Evolutionary conservation across 1,140 invertebrate genomes (phyloP).

Genomic region (Physella acuta): DNA sequence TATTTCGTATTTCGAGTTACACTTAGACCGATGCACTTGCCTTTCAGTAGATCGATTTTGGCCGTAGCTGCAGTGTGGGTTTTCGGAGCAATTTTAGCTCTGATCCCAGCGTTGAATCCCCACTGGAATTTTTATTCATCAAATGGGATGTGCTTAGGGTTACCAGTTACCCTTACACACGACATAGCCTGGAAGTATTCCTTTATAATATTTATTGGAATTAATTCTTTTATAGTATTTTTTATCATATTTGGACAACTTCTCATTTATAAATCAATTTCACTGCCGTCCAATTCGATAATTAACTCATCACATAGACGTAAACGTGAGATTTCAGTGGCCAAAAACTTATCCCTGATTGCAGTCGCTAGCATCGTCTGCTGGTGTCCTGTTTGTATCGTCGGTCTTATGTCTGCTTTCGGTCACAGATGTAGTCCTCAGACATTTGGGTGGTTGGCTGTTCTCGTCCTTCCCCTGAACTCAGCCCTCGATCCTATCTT

Average conservation of each 20-base stretch:
- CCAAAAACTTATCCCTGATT: too few species aligned
- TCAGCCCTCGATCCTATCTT: constrained; percentile 37
- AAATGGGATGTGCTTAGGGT: too few species aligned
- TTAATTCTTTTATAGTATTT: constrained; percentile 34
- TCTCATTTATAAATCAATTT: neutral
- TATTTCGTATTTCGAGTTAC: constrained; percentile 39
- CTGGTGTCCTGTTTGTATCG: too few species aligned
- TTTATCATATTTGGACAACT: constrained; percentile 34
- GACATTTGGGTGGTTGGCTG: constrained; percentile 33
- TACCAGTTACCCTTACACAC: constrained; percentile 30
- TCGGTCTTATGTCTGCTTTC: too few species aligned
- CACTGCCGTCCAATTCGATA: too few species aligned
- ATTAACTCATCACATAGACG: too few species aligned
- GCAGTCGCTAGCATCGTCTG: too few species aligned
- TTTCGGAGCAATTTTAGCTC: constrained; percentile 24
- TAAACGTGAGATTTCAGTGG: constrained; percentile 32
- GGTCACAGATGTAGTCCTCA: too few species aligned
- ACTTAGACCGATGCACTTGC: constrained; percentile 29
- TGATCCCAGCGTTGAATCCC: constrained; percentile 28
- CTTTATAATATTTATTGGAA: constrained; percentile 31
- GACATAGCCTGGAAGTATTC: constrained; percentile 33
- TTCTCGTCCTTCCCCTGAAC: constrained; percentile 36
- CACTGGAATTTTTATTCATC: constrained; percentile 34
- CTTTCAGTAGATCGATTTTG: constrained; percentile 16
- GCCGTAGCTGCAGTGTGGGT: constrained; percentile 26